Conservation (phyloP, 2,113 vertebrate genomes). For the Pluvianellus socialis region DNA sequence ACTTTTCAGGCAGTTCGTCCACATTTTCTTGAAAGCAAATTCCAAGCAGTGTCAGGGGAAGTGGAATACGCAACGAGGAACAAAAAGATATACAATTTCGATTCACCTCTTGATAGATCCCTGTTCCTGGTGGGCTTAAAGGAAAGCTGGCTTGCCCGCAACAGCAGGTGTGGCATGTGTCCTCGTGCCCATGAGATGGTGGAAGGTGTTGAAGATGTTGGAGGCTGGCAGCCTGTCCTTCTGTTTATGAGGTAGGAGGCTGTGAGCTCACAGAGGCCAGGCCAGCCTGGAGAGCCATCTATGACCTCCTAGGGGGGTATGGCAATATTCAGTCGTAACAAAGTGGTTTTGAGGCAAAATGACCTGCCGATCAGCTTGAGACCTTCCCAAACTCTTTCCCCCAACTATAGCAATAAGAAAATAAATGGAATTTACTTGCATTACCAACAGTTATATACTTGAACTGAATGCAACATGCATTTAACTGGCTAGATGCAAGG, state of each 20-base stretch:
- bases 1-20: neutral
- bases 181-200: neutral
- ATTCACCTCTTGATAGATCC: neutral
- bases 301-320: neutral
- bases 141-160: neutral
- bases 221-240: neutral
- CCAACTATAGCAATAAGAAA: neutral
- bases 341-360: neutral
- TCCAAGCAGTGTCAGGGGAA: neutral
- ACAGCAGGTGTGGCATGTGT: neutral
- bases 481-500: neutral
- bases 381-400: neutral
- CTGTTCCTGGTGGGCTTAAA: neutral
- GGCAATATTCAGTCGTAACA: neutral
- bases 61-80: fast-evolving
- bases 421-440: neutral
- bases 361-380: neutral
- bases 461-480: neutral
- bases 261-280: neutral
- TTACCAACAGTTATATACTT: neutral
- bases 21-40: neutral
- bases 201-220: neutral
- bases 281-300: neutral
- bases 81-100: neutral
- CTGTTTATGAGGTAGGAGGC: neutral